phyloP scores from a whole-genome alignment of 2,113 vertebrate genomes.

The Chelonoidis abingdonii region DNA sequence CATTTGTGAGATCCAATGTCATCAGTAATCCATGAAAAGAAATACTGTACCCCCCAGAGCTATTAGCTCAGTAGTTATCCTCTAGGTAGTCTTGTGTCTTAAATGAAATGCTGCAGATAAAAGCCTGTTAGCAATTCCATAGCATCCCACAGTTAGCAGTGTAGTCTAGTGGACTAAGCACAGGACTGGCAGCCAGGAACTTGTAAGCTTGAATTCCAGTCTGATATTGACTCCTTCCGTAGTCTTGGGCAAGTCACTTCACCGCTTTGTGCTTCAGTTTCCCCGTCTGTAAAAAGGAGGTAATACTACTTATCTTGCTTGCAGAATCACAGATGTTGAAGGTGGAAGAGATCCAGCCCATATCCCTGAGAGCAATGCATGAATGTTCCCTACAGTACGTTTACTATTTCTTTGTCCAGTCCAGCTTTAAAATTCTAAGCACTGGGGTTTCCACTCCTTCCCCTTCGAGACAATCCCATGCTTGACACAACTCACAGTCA shows the following conservation, averaged over 20 bases:
- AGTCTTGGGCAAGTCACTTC: neutral
- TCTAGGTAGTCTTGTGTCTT: neutral
- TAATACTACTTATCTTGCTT: neutral
- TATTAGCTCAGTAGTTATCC: rapidly evolving
- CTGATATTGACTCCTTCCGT: neutral
- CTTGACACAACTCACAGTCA: neutral
- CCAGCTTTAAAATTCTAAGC: neutral
- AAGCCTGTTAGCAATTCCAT: neutral
- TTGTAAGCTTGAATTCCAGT: neutral
- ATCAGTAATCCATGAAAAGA: neutral
- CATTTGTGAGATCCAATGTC: neutral
- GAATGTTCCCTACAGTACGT: neutral
- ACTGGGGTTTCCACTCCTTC: neutral
- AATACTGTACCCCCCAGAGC: rapidly evolving
- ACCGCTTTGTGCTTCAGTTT: neutral
- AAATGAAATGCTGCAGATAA: neutral
- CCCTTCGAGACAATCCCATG: neutral
- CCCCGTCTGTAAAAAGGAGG: neutral
- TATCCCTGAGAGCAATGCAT: neutral
- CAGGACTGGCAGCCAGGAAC: neutral
- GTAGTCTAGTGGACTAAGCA: neutral
- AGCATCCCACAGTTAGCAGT: neutral
- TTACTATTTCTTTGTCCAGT: neutral
- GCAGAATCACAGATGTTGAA: neutral
- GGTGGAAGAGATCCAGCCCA: neutral